These are phyloP conservation scores for Geophilus truncorum DNA, from an alignment of 2,888 invertebrate species.

Conservation along the genomic window DNA sequence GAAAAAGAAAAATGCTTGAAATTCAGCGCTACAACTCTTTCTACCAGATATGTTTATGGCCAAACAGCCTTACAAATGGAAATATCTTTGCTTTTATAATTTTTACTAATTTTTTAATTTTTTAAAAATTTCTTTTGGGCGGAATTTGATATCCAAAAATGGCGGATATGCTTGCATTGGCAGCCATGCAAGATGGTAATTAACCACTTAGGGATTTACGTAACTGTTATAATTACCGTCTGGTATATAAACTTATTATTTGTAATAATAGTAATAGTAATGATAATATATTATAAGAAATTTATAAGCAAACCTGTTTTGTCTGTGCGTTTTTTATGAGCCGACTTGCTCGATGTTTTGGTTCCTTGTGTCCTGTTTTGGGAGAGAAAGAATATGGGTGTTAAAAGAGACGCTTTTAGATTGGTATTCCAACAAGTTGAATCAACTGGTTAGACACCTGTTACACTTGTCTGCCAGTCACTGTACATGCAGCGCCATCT, in stretches of 20 bases:
- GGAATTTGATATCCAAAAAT: background rate
- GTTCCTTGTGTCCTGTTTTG: background rate
- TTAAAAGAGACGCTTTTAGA: background rate
- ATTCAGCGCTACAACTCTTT: background rate
- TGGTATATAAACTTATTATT: background rate
- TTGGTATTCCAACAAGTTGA: background rate
- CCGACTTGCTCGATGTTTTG: background rate
- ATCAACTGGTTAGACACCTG: constrained; percentile 11
- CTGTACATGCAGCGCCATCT: background rate
- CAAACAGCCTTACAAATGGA: background rate
- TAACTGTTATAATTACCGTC: background rate
- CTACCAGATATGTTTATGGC: background rate
- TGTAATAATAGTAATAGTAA: background rate
- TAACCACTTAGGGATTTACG: background rate
- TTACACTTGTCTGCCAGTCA: background rate
- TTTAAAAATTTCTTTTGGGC: too few relatives aligned
- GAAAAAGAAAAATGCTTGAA: background rate
- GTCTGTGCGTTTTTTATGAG: background rate
- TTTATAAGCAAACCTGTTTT: background rate
- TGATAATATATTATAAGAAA: background rate
- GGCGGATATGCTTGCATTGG: background rate
- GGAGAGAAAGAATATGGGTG: background rate
- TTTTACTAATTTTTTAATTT: too few relatives aligned
- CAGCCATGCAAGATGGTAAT: background rate
- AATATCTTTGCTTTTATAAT: too few relatives aligned